Percentiles rank a stretch among this genome's conserved stretches.
These are phyloP conservation scores for Physocephala rufipes DNA, from an alignment of 2,888 invertebrate genomes.

Conservation along the genomic window DNA sequence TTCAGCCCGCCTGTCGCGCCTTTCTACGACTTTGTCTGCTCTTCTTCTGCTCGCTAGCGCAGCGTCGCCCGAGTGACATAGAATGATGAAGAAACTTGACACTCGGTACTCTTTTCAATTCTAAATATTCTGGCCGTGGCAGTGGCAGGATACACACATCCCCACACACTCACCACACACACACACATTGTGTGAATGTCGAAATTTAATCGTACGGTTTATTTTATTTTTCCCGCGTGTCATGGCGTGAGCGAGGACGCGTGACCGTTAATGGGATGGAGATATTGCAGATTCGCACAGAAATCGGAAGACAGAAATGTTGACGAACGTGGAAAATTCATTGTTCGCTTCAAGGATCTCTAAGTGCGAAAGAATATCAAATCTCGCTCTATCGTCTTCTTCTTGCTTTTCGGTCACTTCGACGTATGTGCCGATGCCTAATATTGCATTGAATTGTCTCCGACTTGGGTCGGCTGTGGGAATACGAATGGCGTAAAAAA, in stretches of 20 bases:
- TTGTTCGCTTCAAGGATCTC: slow-evolving; percentile 36
- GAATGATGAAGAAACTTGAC: slow-evolving; percentile 43
- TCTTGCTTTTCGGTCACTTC: not conserved
- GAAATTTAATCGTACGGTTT: no score
- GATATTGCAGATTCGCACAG: slow-evolving; percentile 43
- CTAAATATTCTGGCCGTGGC: slow-evolving; percentile 60
- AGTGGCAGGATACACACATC: slow-evolving; percentile 55
- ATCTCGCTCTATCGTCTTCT: not conserved
- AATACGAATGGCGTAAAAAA: no score
- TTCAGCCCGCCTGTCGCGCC: not conserved
- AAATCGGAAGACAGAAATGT: slow-evolving; percentile 58
- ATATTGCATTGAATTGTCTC: not conserved
- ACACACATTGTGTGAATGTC: slow-evolving; percentile 39
- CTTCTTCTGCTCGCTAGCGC: no score
- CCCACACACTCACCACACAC: slow-evolving; percentile 39
- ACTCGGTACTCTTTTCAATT: slow-evolving; percentile 61
- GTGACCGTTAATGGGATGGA: not conserved
- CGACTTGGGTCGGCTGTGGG: not conserved
- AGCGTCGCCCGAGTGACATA: slow-evolving; percentile 51
- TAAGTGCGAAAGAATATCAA: slow-evolving; percentile 28
- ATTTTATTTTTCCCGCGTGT: not conserved
- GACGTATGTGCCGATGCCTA: not conserved
- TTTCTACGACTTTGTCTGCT: not conserved
- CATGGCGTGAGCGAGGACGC: not conserved
- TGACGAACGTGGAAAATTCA: slow-evolving; percentile 57